Evolutionary conservation across 2,797 vertebrate species (phyloP).

Genomic region (Limnodromus scolopaceus): DNA sequence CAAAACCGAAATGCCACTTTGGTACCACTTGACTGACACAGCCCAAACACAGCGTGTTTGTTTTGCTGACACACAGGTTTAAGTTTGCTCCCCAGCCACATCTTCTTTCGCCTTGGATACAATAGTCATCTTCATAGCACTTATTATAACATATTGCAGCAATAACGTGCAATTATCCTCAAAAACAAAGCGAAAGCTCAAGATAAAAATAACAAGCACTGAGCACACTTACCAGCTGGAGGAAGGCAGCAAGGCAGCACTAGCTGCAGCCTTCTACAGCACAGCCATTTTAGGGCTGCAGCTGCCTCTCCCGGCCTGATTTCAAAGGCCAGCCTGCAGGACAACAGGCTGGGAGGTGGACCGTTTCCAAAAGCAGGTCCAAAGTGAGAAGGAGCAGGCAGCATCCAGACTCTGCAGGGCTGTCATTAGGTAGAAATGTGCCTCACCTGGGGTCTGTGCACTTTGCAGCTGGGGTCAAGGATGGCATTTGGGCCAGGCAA

Average conservation of each 20-base stretch:
- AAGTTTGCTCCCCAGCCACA: slow-evolving; percentile 46
- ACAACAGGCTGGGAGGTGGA: accelerated
- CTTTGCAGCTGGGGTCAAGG: neutral
- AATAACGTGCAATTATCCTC: slow-evolving; percentile 63
- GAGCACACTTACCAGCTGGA: slow-evolving; percentile 64
- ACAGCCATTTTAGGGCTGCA: neutral
- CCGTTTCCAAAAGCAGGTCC: neutral
- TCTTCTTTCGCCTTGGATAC: slow-evolving; percentile 57
- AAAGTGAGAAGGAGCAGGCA: neutral
- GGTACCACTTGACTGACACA: slow-evolving; percentile 31
- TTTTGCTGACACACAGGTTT: slow-evolving; percentile 35
- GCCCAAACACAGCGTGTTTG: slow-evolving; percentile 21
- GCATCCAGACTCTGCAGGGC: neutral
- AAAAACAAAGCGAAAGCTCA: slow-evolving; percentile 67
- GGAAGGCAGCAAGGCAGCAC: neutral
- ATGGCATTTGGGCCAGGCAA: neutral
- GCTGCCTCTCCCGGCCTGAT: neutral
- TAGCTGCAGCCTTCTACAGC: neutral
- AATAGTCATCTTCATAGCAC: slow-evolving; percentile 51
- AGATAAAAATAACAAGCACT: slow-evolving; percentile 68
- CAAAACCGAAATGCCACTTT: neutral
- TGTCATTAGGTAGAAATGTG: neutral
- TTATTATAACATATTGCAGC: slow-evolving; percentile 67
- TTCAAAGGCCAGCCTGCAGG: neutral
- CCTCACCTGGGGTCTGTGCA: neutral